These are phyloP conservation scores for Meghimatium bilineatum DNA, from an alignment of 2,888 invertebrate species.

Conservation along the genomic window DNA sequence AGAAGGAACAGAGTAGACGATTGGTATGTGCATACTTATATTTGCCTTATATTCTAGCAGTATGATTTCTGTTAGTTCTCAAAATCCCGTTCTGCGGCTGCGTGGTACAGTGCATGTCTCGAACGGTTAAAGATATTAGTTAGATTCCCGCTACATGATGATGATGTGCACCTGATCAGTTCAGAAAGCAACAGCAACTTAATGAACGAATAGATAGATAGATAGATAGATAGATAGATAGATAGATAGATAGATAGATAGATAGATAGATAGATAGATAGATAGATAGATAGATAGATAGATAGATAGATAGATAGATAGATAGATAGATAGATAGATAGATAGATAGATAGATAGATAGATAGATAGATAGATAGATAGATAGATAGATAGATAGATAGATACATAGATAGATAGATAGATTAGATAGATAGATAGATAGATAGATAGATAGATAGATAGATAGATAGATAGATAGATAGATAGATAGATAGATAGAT, in stretches of 20 bases:
- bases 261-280: background rate
- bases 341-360: conserved; percentile 8
- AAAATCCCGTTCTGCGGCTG: too few relatives aligned
- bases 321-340: background rate
- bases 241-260: conserved; percentile 11
- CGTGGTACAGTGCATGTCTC: too few relatives aligned
- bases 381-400: conserved; percentile 23
- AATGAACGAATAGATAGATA: too few relatives aligned
- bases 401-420: conserved; percentile 21
- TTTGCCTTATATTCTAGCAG: too few relatives aligned
- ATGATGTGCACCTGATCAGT: too few relatives aligned
- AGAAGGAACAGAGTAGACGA: too few relatives aligned
- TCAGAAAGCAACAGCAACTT: too few relatives aligned
- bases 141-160: too few relatives aligned
- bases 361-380: conserved; percentile 21
- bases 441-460: conserved; percentile 21
- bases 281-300: background rate
- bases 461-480: conserved; percentile 15
- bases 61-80: too few relatives aligned
- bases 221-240: conserved; percentile 12
- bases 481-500: conserved; percentile 17
- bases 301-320: conserved; percentile 9
- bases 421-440: conserved; percentile 21
- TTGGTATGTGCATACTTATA: too few relatives aligned
- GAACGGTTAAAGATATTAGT: too few relatives aligned